phyloP scores from a whole-genome alignment of 1,140 invertebrate genomes.

The Plectrocnemia conspersa region DNA sequence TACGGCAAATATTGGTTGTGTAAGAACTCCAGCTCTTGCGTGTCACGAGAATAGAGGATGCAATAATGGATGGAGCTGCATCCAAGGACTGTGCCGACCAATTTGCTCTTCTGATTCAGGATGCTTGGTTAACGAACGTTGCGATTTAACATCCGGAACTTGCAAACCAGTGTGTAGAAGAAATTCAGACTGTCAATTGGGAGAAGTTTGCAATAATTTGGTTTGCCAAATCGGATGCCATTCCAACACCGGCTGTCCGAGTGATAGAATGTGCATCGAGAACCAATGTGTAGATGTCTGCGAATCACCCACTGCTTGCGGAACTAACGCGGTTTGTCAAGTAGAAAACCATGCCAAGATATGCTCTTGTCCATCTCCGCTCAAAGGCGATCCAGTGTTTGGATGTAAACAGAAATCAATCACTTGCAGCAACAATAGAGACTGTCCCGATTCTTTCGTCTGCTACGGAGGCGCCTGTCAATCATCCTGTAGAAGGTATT shows the following conservation, averaged over 20 bases:
- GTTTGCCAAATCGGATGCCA: constrained; percentile 75
- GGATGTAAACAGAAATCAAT: constrained; percentile 65
- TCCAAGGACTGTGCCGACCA: constrained; percentile 65
- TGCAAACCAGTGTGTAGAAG: constrained; percentile 69
- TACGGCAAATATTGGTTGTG: constrained; percentile 75
- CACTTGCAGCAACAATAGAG: constrained; percentile 57
- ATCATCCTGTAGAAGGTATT: constrained; percentile 64
- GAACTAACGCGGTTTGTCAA: constrained; percentile 72
- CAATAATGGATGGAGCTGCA: constrained; percentile 61
- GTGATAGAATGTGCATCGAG: constrained; percentile 63
- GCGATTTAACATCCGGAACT: constrained; percentile 51
- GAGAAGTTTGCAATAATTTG: constrained; percentile 79
- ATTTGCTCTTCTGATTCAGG: constrained; percentile 69
- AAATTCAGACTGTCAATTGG: constrained; percentile 75
- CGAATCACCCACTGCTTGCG: constrained; percentile 70
- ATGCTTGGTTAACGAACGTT: constrained; percentile 78
- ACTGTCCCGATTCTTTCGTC: constrained; percentile 63
- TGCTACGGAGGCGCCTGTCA: constrained; percentile 74
- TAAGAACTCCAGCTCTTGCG: constrained; percentile 63
- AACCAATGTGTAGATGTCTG: constrained; percentile 76
- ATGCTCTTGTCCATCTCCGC: constrained; percentile 67
- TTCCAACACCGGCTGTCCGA: constrained; percentile 70
- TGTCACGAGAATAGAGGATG: constrained; percentile 75
- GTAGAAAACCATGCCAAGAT: constrained; percentile 64
- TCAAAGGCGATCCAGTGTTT: constrained; percentile 69